Evolutionary conservation across 1,140 invertebrate species (phyloP).

Genomic region (Lasioglossum baleicum): DNA sequence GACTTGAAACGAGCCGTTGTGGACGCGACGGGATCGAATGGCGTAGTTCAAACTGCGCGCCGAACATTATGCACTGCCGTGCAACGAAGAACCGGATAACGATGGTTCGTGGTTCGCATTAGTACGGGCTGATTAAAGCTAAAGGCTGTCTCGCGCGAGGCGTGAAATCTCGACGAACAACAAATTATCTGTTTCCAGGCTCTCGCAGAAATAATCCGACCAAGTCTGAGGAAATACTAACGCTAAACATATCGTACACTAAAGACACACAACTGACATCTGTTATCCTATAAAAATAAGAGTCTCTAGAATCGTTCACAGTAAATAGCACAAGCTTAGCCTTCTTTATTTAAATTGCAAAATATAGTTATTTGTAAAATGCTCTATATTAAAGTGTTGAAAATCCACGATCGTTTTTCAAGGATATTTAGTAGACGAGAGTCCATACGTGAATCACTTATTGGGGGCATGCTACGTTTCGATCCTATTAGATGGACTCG

Average conservation of each 20-base stretch:
- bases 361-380: too few species aligned
- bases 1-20: neutral
- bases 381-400: too few species aligned
- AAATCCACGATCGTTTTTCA: too few species aligned
- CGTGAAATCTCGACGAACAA: conserved; percentile 4
- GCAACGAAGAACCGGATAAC: neutral
- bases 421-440: too few species aligned
- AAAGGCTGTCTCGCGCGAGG: neutral
- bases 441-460: too few species aligned
- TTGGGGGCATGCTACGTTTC: neutral
- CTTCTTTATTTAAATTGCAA: too few species aligned
- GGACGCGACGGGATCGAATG: neutral
- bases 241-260: too few species aligned
- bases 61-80: conserved; percentile 15
- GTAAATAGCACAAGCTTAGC: too few species aligned
- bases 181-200: neutral
- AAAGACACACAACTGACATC: too few species aligned
- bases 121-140: conserved; percentile 20
- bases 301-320: too few species aligned
- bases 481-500: conserved; percentile 1
- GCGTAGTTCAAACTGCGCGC: conserved; percentile 17
- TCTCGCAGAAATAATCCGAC: neutral
- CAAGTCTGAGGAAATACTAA: neutral
- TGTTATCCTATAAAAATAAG: too few species aligned
- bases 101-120: conserved; percentile 36